Evolutionary conservation across 2,888 invertebrate genomes (phyloP).

Genomic region (Autographa gamma): DNA sequence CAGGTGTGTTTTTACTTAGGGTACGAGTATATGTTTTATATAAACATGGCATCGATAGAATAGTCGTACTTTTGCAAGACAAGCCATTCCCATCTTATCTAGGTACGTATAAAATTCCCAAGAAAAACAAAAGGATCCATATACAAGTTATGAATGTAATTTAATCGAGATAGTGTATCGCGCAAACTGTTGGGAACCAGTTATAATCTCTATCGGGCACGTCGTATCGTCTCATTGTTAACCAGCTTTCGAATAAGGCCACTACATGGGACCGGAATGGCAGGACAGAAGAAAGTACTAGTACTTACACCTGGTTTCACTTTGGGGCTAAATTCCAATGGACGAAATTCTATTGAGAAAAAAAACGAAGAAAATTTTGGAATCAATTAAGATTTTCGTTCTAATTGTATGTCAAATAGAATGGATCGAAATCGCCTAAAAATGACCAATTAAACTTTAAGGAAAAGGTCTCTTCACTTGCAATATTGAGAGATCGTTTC

Average conservation of each 20-base stretch:
- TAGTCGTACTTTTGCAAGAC: neutral
- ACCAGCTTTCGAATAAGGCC: constrained; percentile 41
- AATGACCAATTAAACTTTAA: too few relatives aligned
- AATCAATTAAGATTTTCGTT: too few relatives aligned
- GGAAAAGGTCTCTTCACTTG: too few relatives aligned
- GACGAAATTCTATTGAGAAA: neutral
- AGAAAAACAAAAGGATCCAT: constrained; percentile 1
- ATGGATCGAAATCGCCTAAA: too few relatives aligned
- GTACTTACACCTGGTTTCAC: constrained; percentile 14
- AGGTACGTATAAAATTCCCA: neutral
- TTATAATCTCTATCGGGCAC: constrained; percentile 43
- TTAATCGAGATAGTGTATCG: neutral
- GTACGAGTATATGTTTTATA: neutral
- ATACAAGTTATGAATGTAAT: neutral
- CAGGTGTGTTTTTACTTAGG: too few relatives aligned
- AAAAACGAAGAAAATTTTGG: too few relatives aligned
- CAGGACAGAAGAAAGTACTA: constrained; percentile 41
- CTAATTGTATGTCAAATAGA: too few relatives aligned
- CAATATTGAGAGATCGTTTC: too few relatives aligned
- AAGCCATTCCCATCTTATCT: neutral
- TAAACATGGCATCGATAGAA: neutral
- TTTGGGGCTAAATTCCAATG: constrained; percentile 36
- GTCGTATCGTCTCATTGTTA: constrained; percentile 46
- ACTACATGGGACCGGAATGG: constrained; percentile 27
- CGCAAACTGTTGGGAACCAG: constrained; percentile 22